phyloP scores from a whole-genome alignment of 30 jellyfish, hydroid and myxozoan genomes.

The Rhopilema esculentum region DNA sequence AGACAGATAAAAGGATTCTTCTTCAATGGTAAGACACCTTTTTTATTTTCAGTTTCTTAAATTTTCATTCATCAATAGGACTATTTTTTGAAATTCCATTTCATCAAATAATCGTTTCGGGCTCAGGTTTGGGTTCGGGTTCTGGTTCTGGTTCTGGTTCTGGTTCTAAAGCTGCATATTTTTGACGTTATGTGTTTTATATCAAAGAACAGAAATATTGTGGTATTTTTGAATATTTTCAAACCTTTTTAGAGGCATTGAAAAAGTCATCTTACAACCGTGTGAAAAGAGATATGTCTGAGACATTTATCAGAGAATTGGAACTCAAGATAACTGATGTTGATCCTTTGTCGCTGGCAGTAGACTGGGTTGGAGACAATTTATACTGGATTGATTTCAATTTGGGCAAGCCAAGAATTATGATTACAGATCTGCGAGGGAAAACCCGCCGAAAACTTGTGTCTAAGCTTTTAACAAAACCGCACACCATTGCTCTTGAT shows the following conservation, averaged over 20 bases:
- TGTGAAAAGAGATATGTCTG: slow-evolving; percentile 41
- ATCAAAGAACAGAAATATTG: neutral
- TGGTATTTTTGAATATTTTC: neutral
- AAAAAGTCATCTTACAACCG: neutral
- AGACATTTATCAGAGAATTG: slow-evolving; percentile 16
- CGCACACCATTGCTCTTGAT: slow-evolving; percentile 71
- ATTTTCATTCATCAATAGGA: too few relatives aligned
- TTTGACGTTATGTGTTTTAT: too few relatives aligned
- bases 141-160: neutral
- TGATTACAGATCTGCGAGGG: slow-evolving; percentile 82
- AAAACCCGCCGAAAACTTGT: slow-evolving; percentile 27
- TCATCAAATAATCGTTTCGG: too few relatives aligned
- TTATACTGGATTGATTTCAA: slow-evolving; percentile 82
- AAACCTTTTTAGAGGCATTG: neutral
- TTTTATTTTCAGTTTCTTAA: neutral
- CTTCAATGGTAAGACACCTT: slow-evolving; percentile 40
- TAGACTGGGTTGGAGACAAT: slow-evolving; percentile 95
- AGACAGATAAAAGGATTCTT: slow-evolving; percentile 57
- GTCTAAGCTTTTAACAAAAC: slow-evolving; percentile 15
- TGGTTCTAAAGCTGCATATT: neutral
- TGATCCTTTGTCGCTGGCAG: slow-evolving; percentile 70
- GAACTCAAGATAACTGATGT: slow-evolving; percentile 50
- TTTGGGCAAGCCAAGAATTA: slow-evolving; percentile 61
- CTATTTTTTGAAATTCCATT: too few relatives aligned
- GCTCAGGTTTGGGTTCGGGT: neutral